Conservation (phyloP, 2,113 vertebrate genomes). For the Etheostoma spectabile region DNA sequence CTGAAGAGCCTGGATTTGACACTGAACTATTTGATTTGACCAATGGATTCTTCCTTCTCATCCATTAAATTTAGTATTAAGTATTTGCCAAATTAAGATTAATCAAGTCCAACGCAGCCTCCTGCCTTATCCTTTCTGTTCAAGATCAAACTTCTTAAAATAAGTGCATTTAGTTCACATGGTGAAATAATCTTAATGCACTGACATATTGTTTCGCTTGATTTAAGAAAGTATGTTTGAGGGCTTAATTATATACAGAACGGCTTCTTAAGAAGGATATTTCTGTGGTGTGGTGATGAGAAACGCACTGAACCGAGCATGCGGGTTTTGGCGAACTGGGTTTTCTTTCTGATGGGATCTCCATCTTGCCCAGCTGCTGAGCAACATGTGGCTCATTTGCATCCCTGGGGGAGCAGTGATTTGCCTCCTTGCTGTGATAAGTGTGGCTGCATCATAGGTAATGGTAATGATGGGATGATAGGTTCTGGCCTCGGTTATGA, state of each 20-base stretch:
- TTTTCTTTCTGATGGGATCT: constrained; percentile 38
- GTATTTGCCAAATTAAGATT: neutral
- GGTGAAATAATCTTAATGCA: neutral
- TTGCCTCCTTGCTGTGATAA: constrained; percentile 49
- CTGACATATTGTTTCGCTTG: neutral
- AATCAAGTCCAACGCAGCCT: neutral
- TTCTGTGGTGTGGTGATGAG: neutral
- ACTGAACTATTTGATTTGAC: no score
- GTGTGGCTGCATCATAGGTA: constrained; percentile 63
- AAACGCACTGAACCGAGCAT: neutral
- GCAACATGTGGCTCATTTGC: constrained; percentile 64
- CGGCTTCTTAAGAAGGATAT: neutral
- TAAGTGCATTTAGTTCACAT: neutral
- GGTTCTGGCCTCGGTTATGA: constrained; percentile 65
- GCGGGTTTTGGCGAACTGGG: constrained; percentile 1
- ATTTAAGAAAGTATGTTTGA: neutral
- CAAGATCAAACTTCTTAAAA: neutral
- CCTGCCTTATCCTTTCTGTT: neutral
- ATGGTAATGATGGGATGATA: constrained; percentile 78
- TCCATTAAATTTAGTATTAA: neutral
- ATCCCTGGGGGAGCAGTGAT: constrained; percentile 58
- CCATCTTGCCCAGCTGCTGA: constrained; percentile 50
- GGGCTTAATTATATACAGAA: neutral
- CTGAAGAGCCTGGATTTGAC: neutral
- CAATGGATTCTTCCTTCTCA: no score